phyloP scores from a whole-genome alignment of 92 coral and sea anemone species.

The Isaurus tuberculatus region DNA sequence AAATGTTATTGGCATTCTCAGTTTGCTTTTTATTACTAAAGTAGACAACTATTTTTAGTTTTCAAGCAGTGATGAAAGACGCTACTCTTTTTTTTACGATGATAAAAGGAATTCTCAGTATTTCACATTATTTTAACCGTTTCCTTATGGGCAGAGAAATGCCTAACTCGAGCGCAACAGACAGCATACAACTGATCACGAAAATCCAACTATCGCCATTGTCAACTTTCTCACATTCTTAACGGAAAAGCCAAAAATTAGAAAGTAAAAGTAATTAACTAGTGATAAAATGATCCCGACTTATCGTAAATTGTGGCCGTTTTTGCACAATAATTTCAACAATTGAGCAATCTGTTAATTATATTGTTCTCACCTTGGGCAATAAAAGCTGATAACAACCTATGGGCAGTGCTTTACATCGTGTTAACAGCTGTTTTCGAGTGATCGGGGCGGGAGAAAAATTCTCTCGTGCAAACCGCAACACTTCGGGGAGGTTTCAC shows the following conservation, averaged over 20 bases:
- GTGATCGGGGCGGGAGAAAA: background rate
- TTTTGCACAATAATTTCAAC: constrained; percentile 28
- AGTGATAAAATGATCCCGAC: constrained; percentile 14
- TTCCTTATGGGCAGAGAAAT: constrained; percentile 21
- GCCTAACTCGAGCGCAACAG: background rate
- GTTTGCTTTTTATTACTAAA: background rate
- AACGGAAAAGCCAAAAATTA: background rate
- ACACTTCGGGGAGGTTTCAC: constrained; percentile 33
- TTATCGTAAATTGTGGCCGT: constrained; percentile 40
- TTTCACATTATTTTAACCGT: constrained; percentile 27
- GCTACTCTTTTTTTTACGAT: background rate
- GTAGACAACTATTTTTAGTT: background rate
- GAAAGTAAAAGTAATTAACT: background rate
- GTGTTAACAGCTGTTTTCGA: constrained; percentile 32
- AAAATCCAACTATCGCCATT: background rate
- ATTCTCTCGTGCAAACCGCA: background rate
- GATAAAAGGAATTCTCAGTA: background rate
- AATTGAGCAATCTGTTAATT: constrained; percentile 38
- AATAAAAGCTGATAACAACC: constrained; percentile 32
- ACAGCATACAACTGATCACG: background rate
- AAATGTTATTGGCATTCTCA: background rate
- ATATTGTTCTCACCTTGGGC: constrained; percentile 46
- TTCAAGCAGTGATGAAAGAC: background rate
- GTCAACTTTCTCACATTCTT: background rate
- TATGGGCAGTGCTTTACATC: constrained; percentile 20